Evolutionary conservation across 1,140 invertebrate genomes (phyloP).

Genomic region (Neuroterus valhalla): DNA sequence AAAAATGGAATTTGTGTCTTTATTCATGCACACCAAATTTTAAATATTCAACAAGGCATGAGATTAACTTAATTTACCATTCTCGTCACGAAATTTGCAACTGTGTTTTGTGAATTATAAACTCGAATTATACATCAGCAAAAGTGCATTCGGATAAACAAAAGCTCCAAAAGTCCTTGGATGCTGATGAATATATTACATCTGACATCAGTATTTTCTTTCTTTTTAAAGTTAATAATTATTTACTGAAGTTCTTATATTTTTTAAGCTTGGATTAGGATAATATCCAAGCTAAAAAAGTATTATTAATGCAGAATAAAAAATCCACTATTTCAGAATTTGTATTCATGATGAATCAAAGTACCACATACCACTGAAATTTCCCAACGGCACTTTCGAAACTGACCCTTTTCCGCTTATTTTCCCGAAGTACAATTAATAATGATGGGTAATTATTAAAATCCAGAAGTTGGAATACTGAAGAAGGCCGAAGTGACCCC

Average conservation of each 20-base stretch:
- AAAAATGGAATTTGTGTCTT: background rate
- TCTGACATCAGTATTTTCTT: no score
- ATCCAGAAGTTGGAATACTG: background rate
- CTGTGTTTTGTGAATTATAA: background rate
- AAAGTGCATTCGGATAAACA: slow-evolving; percentile 29
- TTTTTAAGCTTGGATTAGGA: no score
- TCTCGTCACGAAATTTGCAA: background rate
- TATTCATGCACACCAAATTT: background rate
- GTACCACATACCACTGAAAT: no score
- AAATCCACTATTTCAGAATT: no score
- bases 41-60: background rate
- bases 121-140: slow-evolving; percentile 14
- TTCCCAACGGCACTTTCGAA: background rate
- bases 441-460: background rate
- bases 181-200: no score
- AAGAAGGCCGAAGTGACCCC: background rate
- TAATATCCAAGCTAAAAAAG: no score
- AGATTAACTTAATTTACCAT: background rate
- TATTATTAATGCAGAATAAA: no score
- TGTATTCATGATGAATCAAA: no score
- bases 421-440: background rate
- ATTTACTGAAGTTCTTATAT: no score
- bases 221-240: no score
- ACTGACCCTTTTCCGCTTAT: background rate
- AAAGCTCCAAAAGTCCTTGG: background rate